These are phyloP conservation scores for Galleria mellonella DNA, from an alignment of 1,140 invertebrate genomes.

Conservation along the genomic window DNA sequence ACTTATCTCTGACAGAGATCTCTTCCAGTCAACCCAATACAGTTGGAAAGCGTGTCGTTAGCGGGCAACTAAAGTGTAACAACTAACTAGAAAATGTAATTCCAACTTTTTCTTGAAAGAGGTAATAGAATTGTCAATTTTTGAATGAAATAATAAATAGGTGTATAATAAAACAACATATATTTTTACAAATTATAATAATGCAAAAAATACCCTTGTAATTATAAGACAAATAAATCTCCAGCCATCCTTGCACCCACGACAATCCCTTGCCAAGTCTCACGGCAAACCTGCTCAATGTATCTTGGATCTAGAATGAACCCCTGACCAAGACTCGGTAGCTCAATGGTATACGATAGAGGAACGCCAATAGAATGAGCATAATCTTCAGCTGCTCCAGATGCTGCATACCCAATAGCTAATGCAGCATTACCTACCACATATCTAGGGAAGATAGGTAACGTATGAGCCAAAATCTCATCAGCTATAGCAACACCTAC, in stretches of 20 bases:
- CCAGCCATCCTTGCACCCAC: constrained; percentile 14
- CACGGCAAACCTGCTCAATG: constrained; percentile 20
- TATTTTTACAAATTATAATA: too few relatives aligned
- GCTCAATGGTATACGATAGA: constrained; percentile 27
- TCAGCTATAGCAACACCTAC: constrained; percentile 46
- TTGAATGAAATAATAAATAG: too few relatives aligned
- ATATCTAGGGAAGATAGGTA: neutral
- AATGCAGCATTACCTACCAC: constrained; percentile 39
- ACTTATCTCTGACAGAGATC: too few relatives aligned
- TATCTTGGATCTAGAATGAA: constrained; percentile 17
- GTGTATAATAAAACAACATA: too few relatives aligned
- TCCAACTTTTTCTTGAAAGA: too few relatives aligned
- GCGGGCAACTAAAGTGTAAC: too few relatives aligned
- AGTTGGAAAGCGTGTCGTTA: too few relatives aligned
- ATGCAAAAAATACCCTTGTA: neutral
- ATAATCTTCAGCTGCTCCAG: constrained; percentile 26
- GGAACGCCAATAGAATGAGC: constrained; percentile 49
- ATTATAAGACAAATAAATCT: neutral
- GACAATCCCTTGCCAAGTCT: constrained; percentile 31
- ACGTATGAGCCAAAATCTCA: constrained; percentile 37
- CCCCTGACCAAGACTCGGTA: constrained; percentile 19
- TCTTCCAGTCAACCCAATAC: too few relatives aligned
- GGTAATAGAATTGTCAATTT: too few relatives aligned
- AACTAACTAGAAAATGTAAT: too few relatives aligned
- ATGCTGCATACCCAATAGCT: constrained; percentile 63